Conservation (phyloP, 1,140 invertebrate genomes). For the Drosophila repleta region DNA sequence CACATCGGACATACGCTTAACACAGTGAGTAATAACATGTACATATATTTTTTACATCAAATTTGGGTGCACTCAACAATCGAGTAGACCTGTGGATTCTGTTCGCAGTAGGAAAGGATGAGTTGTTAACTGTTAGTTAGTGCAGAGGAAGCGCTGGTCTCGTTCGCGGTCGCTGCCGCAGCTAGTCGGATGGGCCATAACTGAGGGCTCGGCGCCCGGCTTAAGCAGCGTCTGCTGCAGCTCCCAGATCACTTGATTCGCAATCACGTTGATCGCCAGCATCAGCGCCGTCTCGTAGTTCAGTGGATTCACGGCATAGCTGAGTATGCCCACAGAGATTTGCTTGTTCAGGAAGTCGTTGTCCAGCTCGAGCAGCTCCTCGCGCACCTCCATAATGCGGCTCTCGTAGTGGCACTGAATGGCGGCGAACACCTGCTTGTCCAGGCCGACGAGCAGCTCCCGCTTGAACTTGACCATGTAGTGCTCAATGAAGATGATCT, state of each 20-base stretch:
- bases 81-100: slow-evolving; percentile 25
- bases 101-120: neutral
- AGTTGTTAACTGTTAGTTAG: slow-evolving; percentile 22
- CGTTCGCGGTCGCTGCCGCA: slow-evolving; percentile 61
- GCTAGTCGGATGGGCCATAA: slow-evolving; percentile 56
- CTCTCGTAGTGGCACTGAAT: slow-evolving; percentile 76
- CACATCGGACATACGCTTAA: neutral
- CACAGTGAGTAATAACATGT: slow-evolving; percentile 8
- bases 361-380: slow-evolving; percentile 67
- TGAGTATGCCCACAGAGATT: slow-evolving; percentile 68
- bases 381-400: slow-evolving; percentile 75
- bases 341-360: slow-evolving; percentile 61
- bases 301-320: slow-evolving; percentile 60
- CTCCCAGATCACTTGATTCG: slow-evolving; percentile 67
- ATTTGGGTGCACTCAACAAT: slow-evolving; percentile 5
- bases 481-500: slow-evolving; percentile 77
- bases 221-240: slow-evolving; percentile 68
- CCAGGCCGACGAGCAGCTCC: slow-evolving; percentile 69
- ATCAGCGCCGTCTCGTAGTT: slow-evolving; percentile 66
- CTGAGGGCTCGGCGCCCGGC: slow-evolving; percentile 56
- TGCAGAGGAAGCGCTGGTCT: slow-evolving; percentile 48
- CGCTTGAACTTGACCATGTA: slow-evolving; percentile 79
- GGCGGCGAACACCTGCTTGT: slow-evolving; percentile 71
- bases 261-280: slow-evolving; percentile 64
- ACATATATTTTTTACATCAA: slow-evolving; percentile 10